Evolutionary conservation across 1,140 invertebrate genomes (phyloP).

Genomic region (Pseudomyrmex gracilis): DNA sequence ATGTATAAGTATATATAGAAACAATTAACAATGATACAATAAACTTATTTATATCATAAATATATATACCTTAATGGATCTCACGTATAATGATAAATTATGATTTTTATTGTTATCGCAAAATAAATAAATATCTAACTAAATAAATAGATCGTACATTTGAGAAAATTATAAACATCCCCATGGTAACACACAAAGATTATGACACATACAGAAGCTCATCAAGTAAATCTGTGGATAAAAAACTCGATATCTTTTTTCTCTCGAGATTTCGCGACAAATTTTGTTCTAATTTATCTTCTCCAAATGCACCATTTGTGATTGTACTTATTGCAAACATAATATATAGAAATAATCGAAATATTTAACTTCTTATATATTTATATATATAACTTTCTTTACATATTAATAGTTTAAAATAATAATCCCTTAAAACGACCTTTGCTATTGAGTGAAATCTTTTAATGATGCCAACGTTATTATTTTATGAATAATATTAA

Average conservation of each 20-base stretch:
- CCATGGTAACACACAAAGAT: conserved; percentile 42
- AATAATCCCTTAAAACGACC: conserved; percentile 17
- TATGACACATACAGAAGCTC: conserved; percentile 31
- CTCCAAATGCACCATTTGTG: conserved; percentile 63
- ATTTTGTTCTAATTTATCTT: conserved; percentile 61
- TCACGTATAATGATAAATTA: conserved; percentile 63
- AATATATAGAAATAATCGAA: conserved; percentile 42
- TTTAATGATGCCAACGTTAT: conserved; percentile 44
- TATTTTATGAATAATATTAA: conserved; percentile 33
- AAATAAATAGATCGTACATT: conserved; percentile 74
- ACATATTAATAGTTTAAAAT: conserved; percentile 33
- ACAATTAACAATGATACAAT: conserved; percentile 80
- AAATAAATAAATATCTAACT: conserved; percentile 73
- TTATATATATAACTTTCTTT: conserved; percentile 3
- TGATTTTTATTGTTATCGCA: conserved; percentile 71
- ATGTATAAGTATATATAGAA: conserved; percentile 81
- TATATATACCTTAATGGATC: conserved; percentile 71
- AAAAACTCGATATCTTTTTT: not conserved
- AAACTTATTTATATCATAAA: conserved; percentile 75
- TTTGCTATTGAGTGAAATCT: conserved; percentile 19
- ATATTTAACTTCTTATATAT: not conserved
- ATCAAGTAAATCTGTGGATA: conserved; percentile 9
- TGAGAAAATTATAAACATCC: conserved; percentile 74
- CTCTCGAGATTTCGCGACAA: not conserved
- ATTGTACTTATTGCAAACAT: conserved; percentile 46